These are phyloP conservation scores for Drosophila pegasa DNA, from an alignment of 2,888 invertebrate species.

Conservation along the genomic window DNA sequence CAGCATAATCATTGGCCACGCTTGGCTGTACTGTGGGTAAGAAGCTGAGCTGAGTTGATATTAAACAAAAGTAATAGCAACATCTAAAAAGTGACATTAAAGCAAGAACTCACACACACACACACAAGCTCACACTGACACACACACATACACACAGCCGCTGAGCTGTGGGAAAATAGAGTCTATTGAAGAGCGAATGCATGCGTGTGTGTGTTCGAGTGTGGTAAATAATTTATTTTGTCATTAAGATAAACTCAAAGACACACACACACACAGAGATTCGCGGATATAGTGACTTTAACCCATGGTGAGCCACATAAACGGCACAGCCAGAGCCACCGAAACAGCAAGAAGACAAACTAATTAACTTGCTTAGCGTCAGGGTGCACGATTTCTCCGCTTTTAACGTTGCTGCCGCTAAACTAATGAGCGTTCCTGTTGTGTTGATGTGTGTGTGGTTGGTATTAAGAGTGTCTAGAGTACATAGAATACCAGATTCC, in stretches of 20 bases:
- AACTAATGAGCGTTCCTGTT: conserved; percentile 67
- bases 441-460: conserved; percentile 10
- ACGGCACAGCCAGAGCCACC: conserved; percentile 47
- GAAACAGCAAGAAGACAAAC: conserved; percentile 64
- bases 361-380: conserved; percentile 79
- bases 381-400: conserved; percentile 59
- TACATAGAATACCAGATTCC: conserved; percentile 17
- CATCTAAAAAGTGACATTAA: conserved; percentile 66
- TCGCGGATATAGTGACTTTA: conserved; percentile 28
- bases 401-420: conserved; percentile 45
- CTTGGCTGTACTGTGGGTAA: conserved; percentile 11
- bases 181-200: conserved; percentile 64
- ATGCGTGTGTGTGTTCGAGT: conserved; percentile 23
- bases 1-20: neutral
- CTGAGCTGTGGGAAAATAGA: conserved; percentile 47
- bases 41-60: conserved; percentile 40
- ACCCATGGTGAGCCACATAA: conserved; percentile 57
- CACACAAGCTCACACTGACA: conserved; percentile 10
- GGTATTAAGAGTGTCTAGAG: conserved; percentile 33
- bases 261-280: conserved; percentile 28
- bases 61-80: conserved; percentile 54
- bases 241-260: conserved; percentile 75
- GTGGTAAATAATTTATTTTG: conserved; percentile 78
- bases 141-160: conserved; percentile 15
- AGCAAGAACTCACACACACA: conserved; percentile 31